Base-by-base conservation (phyloP, 1,140 invertebrate genomes). In the Trypoxylus dichotomus region DNA sequence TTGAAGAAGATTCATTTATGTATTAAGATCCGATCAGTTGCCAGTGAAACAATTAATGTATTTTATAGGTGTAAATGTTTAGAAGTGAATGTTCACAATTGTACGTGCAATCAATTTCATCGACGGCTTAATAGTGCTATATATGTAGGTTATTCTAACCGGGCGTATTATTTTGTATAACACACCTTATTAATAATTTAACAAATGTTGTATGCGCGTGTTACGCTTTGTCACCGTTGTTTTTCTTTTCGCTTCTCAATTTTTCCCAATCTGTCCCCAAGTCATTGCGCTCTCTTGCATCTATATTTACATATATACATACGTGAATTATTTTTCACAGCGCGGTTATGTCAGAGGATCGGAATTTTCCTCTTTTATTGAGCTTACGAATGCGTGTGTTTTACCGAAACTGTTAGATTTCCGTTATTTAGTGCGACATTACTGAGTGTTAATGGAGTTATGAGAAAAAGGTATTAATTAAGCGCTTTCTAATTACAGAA, bases 161-260 rank as follows among this genome's bases (percentile, higher is more conserved):
- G 60, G 19, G 21, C 21, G n/a, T 21, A 25, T 68, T 68, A 68
- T 25, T 68, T 68, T 68, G 10, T 68, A 68, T 68, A 41, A 74
- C 72, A 74, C 72, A 13, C 72, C 72, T 19, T 74, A 74, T 74
- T 74, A 68, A 68, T 74, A 43, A 19, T 74, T 74, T 74, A 43
- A 74, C 37, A 41, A 74, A 74, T 41, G 41, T 74, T 15, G 41
- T 43, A 21, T 74, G 32, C 29, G 19, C 47, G 47, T 15, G 60
- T 25, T 21, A 68, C 21, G 7, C 27, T 68, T 68, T 29, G 24
- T 68, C 25, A 68, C 25, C 21, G n/a, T 27, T 29, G 58, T 68
- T 29, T 68, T 68, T 25, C 27, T 7, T 27, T 15, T 11, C 3
- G 24, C 21, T 63, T 68, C 1, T 29, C 27, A 2, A 11, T 68